phyloP scores from a whole-genome alignment of 1,140 invertebrate species.

The Phocides pigmalion region DNA sequence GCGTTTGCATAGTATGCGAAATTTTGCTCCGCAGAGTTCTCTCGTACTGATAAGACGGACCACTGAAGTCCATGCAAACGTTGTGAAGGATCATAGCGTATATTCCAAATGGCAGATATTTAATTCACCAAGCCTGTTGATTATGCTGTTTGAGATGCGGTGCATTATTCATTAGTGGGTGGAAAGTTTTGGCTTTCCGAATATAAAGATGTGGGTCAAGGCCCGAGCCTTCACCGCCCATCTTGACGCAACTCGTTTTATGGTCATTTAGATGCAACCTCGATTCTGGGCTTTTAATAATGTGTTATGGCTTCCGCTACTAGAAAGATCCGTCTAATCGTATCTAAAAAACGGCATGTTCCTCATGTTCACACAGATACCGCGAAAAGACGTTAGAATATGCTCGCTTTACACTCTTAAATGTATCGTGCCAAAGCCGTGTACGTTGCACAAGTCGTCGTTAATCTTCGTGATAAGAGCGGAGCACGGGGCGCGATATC shows the following conservation, averaged over 20 bases:
- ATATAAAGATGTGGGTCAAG: constrained; percentile 72
- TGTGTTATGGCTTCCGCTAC: constrained; percentile 47
- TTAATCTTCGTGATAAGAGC: constrained; percentile 36
- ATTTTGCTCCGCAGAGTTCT: no score
- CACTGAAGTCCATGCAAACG: neutral
- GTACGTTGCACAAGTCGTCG: constrained; percentile 27
- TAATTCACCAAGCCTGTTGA: constrained; percentile 49
- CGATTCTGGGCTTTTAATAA: constrained; percentile 58
- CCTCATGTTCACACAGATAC: neutral
- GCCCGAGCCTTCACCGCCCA: constrained; percentile 42
- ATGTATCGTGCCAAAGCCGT: neutral
- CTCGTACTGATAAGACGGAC: no score
- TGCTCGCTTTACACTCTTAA: neutral
- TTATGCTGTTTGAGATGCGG: constrained; percentile 40
- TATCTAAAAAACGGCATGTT: neutral
- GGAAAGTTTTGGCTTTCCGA: constrained; percentile 66
- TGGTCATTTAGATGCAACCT: constrained; percentile 64
- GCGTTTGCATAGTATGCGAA: no score
- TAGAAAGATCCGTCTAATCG: neutral
- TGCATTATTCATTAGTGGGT: constrained; percentile 62
- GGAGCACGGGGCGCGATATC: constrained; percentile 38
- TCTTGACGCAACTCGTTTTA: constrained; percentile 38
- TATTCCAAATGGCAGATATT: constrained; percentile 29
- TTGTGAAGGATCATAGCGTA: neutral
- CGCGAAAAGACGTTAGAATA: neutral